These are phyloP conservation scores for Hirtodrosophila alboralis DNA, from an alignment of 2,888 invertebrate species.

Conservation along the genomic window DNA sequence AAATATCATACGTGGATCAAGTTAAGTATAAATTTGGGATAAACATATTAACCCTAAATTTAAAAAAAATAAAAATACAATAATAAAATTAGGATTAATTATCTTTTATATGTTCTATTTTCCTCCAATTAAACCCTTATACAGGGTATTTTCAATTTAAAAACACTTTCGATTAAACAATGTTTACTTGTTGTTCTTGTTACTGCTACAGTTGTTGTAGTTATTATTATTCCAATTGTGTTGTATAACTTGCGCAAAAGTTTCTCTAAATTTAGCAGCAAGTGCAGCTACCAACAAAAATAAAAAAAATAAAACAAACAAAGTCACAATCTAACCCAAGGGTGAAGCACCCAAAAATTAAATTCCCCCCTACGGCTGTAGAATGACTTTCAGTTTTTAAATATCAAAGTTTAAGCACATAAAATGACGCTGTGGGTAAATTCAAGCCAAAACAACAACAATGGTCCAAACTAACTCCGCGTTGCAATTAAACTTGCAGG, in stretches of 20 bases:
- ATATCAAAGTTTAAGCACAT: conserved; percentile 67
- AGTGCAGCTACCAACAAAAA: conserved; percentile 27
- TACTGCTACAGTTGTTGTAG: conserved; percentile 36
- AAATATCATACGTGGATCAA: too few species aligned
- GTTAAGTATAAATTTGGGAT: too few species aligned
- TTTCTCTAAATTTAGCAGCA: conserved; percentile 68
- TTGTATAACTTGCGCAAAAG: conserved; percentile 50
- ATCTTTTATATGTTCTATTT: too few species aligned
- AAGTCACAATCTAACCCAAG: conserved; percentile 27
- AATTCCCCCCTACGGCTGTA: conserved; percentile 1
- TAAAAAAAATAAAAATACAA: too few species aligned
- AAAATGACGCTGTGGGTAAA: conserved; percentile 45
- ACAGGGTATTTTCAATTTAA: too few species aligned
- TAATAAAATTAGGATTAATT: too few species aligned
- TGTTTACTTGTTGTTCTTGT: conserved; percentile 5
- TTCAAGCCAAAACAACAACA: conserved; percentile 4
- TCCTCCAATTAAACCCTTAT: too few species aligned
- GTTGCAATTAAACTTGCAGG: conserved; percentile 8
- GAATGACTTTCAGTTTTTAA: conserved; percentile 19
- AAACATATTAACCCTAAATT: too few species aligned
- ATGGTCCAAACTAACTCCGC: conserved; percentile 1
- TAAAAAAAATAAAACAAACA: conserved; percentile 16
- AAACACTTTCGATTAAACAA: too few species aligned
- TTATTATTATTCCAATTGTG: conserved; percentile 60
- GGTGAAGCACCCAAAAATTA: conserved; percentile 33